Conservation (phyloP, 2,113 vertebrate species). For the Enhydra lutris region DNA sequence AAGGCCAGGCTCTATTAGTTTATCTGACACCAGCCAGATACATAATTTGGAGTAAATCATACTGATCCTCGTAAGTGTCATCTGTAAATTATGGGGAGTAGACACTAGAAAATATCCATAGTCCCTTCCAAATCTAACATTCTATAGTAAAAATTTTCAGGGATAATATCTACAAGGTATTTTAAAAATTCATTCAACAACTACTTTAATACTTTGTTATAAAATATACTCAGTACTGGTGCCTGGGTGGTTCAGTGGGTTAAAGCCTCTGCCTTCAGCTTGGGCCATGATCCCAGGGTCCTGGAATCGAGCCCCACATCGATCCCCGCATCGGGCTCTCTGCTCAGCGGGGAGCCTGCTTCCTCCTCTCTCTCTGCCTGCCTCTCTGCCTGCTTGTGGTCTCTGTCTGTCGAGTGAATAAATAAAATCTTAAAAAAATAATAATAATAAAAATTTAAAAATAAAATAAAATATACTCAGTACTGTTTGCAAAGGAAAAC, state of each 20-base stretch:
- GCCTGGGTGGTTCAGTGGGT: too few species aligned
- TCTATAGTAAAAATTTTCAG: neutral
- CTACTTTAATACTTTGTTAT: neutral
- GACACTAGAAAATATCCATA: neutral
- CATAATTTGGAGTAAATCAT: neutral
- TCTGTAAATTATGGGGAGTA: neutral
- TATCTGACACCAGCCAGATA: neutral
- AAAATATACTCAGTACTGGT: neutral
- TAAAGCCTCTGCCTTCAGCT: too few species aligned
- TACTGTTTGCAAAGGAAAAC: neutral
- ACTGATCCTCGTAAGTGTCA: neutral
- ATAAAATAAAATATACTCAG: neutral
- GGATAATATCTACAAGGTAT: neutral
- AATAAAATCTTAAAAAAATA: too few species aligned
- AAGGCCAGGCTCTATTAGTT: neutral
- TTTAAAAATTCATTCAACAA: neutral
- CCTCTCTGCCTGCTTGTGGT: too few species aligned
- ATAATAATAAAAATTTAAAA: too few species aligned
- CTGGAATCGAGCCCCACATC: too few species aligned
- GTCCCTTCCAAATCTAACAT: neutral
- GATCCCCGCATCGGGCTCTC: too few species aligned
- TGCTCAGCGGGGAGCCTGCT: too few species aligned
- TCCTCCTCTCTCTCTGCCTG: too few species aligned
- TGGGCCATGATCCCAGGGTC: too few species aligned
- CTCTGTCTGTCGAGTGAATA: too few species aligned